Evolutionary conservation across 2,797 vertebrate genomes (phyloP).

Genomic region (Discoglossus pictus): DNA sequence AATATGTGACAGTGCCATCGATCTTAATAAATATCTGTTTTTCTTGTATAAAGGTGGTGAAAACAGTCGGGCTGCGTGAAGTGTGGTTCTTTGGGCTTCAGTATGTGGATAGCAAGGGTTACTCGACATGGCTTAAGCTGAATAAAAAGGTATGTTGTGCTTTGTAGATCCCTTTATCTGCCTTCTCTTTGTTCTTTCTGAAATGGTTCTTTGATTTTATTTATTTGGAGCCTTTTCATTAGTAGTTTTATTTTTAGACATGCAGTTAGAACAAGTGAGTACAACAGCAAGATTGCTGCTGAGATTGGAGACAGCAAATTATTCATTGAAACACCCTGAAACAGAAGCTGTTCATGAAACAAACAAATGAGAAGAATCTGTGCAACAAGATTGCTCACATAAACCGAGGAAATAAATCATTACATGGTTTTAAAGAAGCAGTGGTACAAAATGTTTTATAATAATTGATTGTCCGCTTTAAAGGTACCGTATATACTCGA

Average conservation of each 20-base stretch:
- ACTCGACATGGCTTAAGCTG: constrained; percentile 94
- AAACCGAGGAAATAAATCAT: too few species aligned
- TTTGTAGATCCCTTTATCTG: background rate
- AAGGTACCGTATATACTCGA: too few species aligned
- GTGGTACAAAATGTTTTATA: too few species aligned
- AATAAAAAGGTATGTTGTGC: constrained; percentile 90
- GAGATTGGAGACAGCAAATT: too few species aligned
- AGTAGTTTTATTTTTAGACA: constrained; percentile 17
- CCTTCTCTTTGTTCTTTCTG: constrained; percentile 7
- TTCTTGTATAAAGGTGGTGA: constrained; percentile 83
- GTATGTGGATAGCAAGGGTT: constrained; percentile 96
- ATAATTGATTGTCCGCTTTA: too few species aligned
- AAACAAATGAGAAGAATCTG: too few species aligned
- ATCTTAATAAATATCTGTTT: background rate
- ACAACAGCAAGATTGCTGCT: background rate
- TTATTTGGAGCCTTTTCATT: background rate
- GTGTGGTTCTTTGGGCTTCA: constrained; percentile 98
- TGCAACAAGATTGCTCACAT: too few species aligned
- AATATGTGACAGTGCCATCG: too few species aligned
- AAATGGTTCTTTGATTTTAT: constrained; percentile 5
- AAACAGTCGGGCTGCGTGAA: constrained; percentile 94
- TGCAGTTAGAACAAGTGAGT: background rate
- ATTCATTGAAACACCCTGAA: too few species aligned
- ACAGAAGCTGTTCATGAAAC: too few species aligned
- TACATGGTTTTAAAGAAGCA: too few species aligned